Base-by-base conservation (phyloP, 1,140 invertebrate genomes). In the Popillia japonica region DNA sequence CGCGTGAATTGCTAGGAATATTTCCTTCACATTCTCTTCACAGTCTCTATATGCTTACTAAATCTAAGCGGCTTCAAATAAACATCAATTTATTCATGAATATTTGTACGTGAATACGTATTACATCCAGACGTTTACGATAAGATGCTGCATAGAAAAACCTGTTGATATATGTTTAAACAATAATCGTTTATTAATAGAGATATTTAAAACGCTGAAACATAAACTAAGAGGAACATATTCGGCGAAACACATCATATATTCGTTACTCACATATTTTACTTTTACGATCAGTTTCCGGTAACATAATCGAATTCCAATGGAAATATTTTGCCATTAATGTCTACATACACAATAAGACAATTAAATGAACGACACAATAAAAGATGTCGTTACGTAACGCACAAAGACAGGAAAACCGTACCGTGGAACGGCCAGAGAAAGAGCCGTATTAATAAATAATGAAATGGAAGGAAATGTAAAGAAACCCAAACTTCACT, bases 301-400 rank as follows among this genome's bases (percentile, higher is more conserved):
- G 20, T 27, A 64, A 64, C 61, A 8, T 64, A 64, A 64, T 64
- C 61, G 61, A 23, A 64, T 64, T 64, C 61, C 61, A 64, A 64
- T 64, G 61, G 61, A 64, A 27, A 64, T 64, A 64, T 64, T 64
- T 64, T 64, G 61, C 61, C 61, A 64, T 64, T 64, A 64, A 64
- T 11, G 61, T 64, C 61, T 64, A 64, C 61, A 20, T 20, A 64
- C 61, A 64, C 61, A 64, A 64, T 64, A 64, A 64, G 61, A 64
- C 61, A 64, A 64, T 64, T 64, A 64, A 64, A 64, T 64, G 61
- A 64, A 64, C 61, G 61, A 27, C 61, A 27, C 7, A 64, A 27
- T 64, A 64, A 64, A 64, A 64, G 20, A 11, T 22, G 11, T 64
- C 17, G 61, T 64, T 64, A 20, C 61, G 61, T 64, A 64, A 64